Conservation (phyloP, 2,797 vertebrate species). For the Megalops cyprinoides region DNA sequence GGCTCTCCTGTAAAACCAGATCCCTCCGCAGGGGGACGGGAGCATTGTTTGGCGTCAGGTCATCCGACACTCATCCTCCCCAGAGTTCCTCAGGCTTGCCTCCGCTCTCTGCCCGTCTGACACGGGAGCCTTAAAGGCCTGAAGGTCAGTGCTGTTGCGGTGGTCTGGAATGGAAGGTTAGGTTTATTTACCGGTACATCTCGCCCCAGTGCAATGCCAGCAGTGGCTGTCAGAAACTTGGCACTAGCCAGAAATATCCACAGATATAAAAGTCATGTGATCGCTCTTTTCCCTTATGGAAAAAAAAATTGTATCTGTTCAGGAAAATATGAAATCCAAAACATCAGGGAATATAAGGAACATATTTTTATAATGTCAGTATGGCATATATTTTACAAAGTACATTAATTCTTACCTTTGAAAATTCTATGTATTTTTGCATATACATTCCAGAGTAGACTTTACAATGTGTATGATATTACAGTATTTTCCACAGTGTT, state of each 20-base stretch:
- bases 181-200: constrained; percentile 21
- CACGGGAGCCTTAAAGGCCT: not conserved
- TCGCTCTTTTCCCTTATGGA: not conserved
- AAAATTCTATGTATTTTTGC: no score
- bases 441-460: no score
- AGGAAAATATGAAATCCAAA: not conserved
- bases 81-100: not conserved
- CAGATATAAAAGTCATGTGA: not conserved
- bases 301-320: not conserved
- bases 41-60: not conserved
- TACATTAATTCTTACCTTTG: not conserved
- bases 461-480: not conserved
- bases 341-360: not conserved
- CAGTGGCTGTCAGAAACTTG: not conserved
- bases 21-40: not conserved
- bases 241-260: not conserved
- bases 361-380: not conserved
- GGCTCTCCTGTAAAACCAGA: not conserved
- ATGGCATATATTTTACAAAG: not conserved
- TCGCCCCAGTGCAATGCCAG: constrained; percentile 2
- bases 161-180: not conserved
- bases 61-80: no score
- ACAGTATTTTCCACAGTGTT: not conserved
- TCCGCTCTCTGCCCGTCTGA: not conserved
- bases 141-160: not conserved